Percentiles rank a stretch among this genome's conserved stretches.
phyloP scores from a whole-genome alignment of 2,797 vertebrate species.

The Halcyon smyrnensis region DNA sequence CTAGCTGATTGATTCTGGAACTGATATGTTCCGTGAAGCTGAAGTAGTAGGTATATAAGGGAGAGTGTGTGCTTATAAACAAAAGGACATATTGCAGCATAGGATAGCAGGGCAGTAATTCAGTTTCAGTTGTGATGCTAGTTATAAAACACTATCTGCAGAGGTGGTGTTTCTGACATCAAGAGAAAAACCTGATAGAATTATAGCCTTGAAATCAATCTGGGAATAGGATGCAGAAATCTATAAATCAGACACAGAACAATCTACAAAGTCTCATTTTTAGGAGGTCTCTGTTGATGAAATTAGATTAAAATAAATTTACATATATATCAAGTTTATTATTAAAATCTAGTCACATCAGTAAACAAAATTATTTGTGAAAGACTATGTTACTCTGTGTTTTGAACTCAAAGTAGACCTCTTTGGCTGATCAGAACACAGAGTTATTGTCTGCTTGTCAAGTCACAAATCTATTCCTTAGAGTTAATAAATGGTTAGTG shows the following conservation, averaged over 20 bases:
- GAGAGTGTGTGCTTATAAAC: conserved; percentile 35
- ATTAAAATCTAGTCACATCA: conserved; percentile 78
- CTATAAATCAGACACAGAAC: conserved; percentile 77
- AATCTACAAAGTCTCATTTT: conserved; percentile 72
- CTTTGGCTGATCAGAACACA: conserved; percentile 76
- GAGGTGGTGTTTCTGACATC: conserved; percentile 70
- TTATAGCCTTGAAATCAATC: conserved; percentile 75
- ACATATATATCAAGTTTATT: conserved; percentile 85
- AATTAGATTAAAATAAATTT: conserved; percentile 84
- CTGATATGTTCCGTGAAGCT: conserved; percentile 26
- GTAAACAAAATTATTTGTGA: conserved; percentile 78
- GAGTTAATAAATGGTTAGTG: conserved; percentile 77
- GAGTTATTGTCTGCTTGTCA: conserved; percentile 80
- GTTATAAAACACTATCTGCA: conserved; percentile 71
- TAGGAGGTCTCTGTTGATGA: conserved; percentile 74
- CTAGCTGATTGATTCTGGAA: conserved; percentile 61
- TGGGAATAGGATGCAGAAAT: conserved; percentile 70
- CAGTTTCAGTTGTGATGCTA: conserved; percentile 51
- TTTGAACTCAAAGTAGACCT: conserved; percentile 69
- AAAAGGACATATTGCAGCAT: conserved; percentile 28
- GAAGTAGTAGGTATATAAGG: not conserved
- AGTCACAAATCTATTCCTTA: conserved; percentile 75
- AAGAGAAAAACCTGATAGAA: conserved; percentile 76
- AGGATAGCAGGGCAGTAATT: conserved; percentile 64
- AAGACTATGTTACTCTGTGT: conserved; percentile 53